Percentiles rank a stretch among this genome's conserved stretches.
These are phyloP conservation scores for Ceratina calcarata DNA, from an alignment of 1,140 invertebrate genomes.

Conservation along the genomic window DNA sequence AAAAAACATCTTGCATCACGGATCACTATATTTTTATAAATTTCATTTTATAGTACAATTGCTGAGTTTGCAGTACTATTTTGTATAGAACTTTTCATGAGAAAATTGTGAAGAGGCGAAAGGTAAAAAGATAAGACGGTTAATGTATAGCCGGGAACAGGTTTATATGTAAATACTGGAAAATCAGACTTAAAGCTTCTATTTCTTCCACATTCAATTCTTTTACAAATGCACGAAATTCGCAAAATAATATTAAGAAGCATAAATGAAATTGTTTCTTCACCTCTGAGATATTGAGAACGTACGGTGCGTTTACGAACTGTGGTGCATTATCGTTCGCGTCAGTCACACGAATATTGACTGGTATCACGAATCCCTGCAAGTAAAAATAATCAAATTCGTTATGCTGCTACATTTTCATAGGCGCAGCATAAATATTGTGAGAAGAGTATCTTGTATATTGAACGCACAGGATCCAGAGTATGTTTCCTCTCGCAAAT, in stretches of 20 bases:
- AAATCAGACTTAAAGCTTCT: too few species aligned
- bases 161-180: not conserved
- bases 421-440: too few species aligned
- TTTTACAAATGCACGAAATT: too few species aligned
- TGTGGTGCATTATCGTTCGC: constrained; percentile 94
- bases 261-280: constrained; percentile 23
- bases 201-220: too few species aligned
- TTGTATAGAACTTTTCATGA: too few species aligned
- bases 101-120: too few species aligned
- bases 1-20: constrained; percentile 92
- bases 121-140: not conserved
- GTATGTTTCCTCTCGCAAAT: constrained; percentile 90
- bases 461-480: constrained; percentile 85
- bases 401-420: not conserved
- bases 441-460: too few species aligned
- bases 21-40: constrained; percentile 73
- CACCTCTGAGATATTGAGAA: constrained; percentile 91
- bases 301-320: constrained; percentile 91
- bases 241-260: not conserved
- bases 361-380: constrained; percentile 93
- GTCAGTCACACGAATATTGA: constrained; percentile 94
- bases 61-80: too few species aligned
- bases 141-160: too few species aligned
- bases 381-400: not conserved
- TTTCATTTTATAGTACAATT: too few species aligned